A percentile compares a stretch with the other conserved stretches of the same genome.
These are phyloP conservation scores for Malurus melanocephalus DNA, from an alignment of 2,113 vertebrate species.

Conservation along the genomic window DNA sequence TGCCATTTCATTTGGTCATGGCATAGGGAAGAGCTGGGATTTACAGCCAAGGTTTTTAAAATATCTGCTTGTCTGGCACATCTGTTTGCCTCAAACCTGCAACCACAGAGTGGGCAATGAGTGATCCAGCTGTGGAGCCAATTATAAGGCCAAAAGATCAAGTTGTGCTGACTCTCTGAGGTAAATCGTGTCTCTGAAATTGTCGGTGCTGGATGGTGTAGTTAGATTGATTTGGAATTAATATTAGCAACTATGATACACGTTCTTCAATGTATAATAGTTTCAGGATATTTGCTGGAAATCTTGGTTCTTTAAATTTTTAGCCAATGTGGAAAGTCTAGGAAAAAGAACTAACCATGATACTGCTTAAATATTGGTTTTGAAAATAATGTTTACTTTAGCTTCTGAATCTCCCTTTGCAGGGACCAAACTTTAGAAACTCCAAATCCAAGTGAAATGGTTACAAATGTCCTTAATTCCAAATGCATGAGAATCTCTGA, in stretches of 20 bases:
- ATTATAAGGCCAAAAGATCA: neutral
- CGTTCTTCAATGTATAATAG: neutral
- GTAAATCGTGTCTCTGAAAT: neutral
- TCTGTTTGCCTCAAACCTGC: neutral
- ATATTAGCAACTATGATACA: neutral
- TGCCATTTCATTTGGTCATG: neutral
- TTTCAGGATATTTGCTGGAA: neutral
- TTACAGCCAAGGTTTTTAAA: neutral
- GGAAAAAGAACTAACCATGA: neutral
- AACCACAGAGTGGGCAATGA: neutral
- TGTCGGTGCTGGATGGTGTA: neutral
- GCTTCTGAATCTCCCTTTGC: neutral
- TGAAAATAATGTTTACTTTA: neutral
- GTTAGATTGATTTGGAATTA: neutral
- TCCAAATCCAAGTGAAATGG: neutral
- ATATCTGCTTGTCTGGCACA: neutral
- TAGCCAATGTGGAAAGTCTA: neutral
- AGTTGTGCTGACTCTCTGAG: neutral
- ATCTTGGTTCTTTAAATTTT: neutral
- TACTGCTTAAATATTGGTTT: neutral
- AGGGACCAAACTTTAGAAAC: neutral
- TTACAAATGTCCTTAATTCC: neutral
- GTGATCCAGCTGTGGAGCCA: neutral
- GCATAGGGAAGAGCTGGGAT: neutral
- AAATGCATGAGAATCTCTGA: neutral